A percentile compares a stretch with the other conserved stretches of the same genome.
Conservation (phyloP, 2,113 vertebrate genomes). For the Archocentrus centrarchus region DNA sequence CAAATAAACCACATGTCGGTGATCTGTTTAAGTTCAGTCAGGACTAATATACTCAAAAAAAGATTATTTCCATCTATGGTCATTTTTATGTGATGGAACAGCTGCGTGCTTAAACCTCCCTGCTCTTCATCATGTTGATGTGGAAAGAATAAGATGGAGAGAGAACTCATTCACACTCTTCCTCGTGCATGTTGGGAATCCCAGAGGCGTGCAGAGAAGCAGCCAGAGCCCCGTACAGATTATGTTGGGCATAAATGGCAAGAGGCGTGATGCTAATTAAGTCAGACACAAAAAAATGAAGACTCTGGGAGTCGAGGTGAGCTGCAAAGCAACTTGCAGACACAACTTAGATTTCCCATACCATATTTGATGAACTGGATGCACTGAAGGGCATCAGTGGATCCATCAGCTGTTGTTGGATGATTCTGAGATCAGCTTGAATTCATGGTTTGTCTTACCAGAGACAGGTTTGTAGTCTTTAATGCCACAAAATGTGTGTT, state of each 20-base stretch:
- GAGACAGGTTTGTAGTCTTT: no score
- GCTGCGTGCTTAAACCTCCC: background rate
- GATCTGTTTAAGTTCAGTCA: no score
- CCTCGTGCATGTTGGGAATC: background rate
- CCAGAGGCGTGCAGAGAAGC: background rate
- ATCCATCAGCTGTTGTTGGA: background rate
- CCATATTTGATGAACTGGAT: no score
- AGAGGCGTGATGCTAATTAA: background rate
- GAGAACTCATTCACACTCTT: background rate
- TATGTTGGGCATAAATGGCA: background rate
- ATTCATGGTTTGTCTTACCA: background rate
- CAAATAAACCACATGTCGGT: background rate
- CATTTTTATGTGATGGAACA: no score
- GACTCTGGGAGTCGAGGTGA: no score
- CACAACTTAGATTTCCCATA: no score
- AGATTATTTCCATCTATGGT: no score
- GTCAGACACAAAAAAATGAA: no score
- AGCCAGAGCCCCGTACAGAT: background rate
- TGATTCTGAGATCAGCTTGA: background rate
- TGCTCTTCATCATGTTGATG: rapidly evolving
- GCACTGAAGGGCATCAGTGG: background rate
- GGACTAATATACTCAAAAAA: no score
- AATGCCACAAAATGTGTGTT: background rate
- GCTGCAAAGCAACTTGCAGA: no score
- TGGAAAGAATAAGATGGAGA: background rate